Conservation (phyloP, 2,888 invertebrate species). For the Gerosis bhagava region DNA sequence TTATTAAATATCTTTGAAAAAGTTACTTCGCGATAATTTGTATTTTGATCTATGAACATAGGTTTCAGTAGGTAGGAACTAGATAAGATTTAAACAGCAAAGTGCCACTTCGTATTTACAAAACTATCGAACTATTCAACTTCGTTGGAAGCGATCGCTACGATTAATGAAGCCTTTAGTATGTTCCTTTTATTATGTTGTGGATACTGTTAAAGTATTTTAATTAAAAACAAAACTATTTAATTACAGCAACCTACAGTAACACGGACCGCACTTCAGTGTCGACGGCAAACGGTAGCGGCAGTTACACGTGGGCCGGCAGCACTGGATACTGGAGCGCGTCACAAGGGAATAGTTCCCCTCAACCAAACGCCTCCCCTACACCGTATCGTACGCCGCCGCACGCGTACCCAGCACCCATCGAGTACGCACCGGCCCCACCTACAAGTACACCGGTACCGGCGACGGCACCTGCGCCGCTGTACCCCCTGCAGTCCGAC, state of each 20-base stretch:
- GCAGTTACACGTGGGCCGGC: constrained; percentile 70
- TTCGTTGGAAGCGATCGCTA: too few species aligned
- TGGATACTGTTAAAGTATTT: too few species aligned
- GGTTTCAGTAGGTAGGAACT: too few species aligned
- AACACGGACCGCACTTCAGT: constrained; percentile 57
- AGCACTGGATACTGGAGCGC: constrained; percentile 70
- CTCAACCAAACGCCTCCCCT: constrained; percentile 66
- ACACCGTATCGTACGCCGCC: constrained; percentile 71
- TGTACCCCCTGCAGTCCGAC: constrained; percentile 73
- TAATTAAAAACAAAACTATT: too few species aligned
- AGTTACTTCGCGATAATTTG: too few species aligned
- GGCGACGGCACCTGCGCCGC: constrained; percentile 58
- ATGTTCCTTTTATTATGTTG: too few species aligned
- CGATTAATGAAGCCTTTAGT: too few species aligned
- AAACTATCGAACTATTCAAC: too few species aligned
- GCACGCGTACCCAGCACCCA: constrained; percentile 68
- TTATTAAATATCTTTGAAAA: too few species aligned
- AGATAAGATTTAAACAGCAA: too few species aligned
- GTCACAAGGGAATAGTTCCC: constrained; percentile 62
- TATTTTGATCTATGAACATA: too few species aligned
- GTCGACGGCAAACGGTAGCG: constrained; percentile 54
- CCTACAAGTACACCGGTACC: constrained; percentile 56
- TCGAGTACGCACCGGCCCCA: constrained; percentile 65
- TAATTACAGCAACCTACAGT: constrained; percentile 60
- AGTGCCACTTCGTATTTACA: too few species aligned